These are phyloP conservation scores for Enteromius argenteus DNA, from an alignment of 2,797 vertebrate genomes.

Conservation along the genomic window DNA sequence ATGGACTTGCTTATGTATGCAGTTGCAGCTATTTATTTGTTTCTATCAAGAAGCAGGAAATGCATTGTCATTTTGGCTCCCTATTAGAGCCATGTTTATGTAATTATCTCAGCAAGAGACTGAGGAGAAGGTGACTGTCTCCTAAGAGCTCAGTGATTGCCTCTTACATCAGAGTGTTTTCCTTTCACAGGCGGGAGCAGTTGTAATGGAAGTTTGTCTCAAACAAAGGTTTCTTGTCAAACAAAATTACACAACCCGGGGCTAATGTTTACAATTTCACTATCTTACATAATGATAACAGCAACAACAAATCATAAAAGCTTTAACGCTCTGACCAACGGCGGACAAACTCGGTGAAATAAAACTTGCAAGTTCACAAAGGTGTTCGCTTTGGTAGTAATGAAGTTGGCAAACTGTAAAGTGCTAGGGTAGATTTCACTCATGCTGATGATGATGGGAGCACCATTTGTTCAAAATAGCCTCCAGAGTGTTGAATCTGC, in stretches of 20 bases:
- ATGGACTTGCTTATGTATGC: conserved; percentile 27
- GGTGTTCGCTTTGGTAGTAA: conserved; percentile 64
- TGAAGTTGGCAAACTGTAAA: conserved; percentile 60
- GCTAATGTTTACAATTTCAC: conserved; percentile 63
- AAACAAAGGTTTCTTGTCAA: conserved; percentile 63
- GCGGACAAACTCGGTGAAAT: conserved; percentile 61
- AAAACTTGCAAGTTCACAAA: conserved; percentile 56
- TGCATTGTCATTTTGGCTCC: conserved; percentile 44
- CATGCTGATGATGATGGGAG: conserved; percentile 64
- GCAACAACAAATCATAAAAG: conserved; percentile 63
- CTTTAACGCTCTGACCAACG: conserved; percentile 66
- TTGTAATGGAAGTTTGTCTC: conserved; percentile 60
- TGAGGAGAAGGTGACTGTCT: conserved; percentile 60
- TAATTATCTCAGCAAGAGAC: conserved; percentile 71
- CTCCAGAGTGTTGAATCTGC: conserved; percentile 52
- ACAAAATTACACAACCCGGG: conserved; percentile 59
- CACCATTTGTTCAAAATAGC: conserved; percentile 75
- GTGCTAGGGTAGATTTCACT: conserved; percentile 49
- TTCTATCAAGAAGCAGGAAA: conserved; percentile 47
- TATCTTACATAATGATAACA: conserved; percentile 60
- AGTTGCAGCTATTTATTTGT: conserved; percentile 40
- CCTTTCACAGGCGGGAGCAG: conserved; percentile 62
- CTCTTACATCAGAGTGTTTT: conserved; percentile 62
- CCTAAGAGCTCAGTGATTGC: conserved; percentile 60
- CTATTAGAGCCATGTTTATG: conserved; percentile 66